phyloP scores from a whole-genome alignment of 2,888 invertebrate genomes.

The Patella ulyssiponensis region DNA sequence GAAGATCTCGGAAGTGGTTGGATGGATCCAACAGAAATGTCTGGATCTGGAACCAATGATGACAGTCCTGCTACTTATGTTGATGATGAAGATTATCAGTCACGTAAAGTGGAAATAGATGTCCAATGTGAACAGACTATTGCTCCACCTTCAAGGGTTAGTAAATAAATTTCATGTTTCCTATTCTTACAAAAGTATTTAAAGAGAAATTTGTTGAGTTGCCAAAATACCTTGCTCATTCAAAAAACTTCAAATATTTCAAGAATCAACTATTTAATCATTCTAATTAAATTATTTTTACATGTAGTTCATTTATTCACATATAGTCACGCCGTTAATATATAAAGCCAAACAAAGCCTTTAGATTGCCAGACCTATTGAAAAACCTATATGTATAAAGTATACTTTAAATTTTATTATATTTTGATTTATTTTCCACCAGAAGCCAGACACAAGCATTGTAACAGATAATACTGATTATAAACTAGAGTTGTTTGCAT shows the following conservation, averaged over 20 bases:
- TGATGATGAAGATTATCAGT: conserved; percentile 59
- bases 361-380: no score
- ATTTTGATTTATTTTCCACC: neutral
- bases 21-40: conserved; percentile 37
- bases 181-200: no score
- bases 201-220: no score
- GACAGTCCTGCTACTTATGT: conserved; percentile 36
- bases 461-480: neutral
- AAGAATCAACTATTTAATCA: no score
- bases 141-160: neutral
- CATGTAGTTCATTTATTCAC: no score
- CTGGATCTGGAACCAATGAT: conserved; percentile 38
- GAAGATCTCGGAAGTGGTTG: conserved; percentile 53
- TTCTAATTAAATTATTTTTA: no score
- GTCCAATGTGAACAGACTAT: conserved; percentile 39
- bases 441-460: neutral
- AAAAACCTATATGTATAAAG: no score
- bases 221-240: no score
- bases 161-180: neutral
- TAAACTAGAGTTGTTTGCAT: conserved; percentile 2
- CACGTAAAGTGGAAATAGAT: conserved; percentile 37
- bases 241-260: no score
- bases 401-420: no score
- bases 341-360: no score
- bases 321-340: no score